Evolutionary conservation across 2,113 vertebrate species (phyloP), one percentile per base, ranked within the genome.

Genomic region (Psittacula cyanocephala): DNA sequence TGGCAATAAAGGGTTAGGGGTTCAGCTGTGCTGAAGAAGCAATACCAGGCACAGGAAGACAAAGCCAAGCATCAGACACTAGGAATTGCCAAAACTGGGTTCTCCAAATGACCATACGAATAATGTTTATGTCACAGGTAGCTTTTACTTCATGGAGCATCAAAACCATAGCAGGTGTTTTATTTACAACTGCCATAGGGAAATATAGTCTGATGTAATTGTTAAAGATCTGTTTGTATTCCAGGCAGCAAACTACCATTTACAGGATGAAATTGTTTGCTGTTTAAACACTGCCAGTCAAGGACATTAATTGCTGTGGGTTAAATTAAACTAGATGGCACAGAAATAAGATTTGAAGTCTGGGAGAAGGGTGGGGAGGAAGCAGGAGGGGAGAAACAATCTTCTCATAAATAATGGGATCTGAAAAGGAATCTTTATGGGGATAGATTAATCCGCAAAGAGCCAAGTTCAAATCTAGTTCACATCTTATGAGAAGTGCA

Each of bases 231-330:
- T 82, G 91, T 88, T 97, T 41, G 5, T 92, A 97, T 97, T 97
- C 93, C 60, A 94, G 81, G 65, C 88, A 94, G 86, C 93, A 85
- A 65, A 43, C 67, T 76, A 81, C 86, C 94, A 90, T 81, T 97
- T 95, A 96, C 78, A 90, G 81, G 92, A 92, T 93, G 81, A 97
- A 95, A 96, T 79, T 92, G 86, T 97, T 97, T 97, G 95, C 96
- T 89, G 88, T 96, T 97, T 96, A 96, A 97, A 96, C 91, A 89
- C 83, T 96, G 90, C 89, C 88, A 89, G 84, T 95, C 97, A 97
- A 96, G 97, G 81, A 97, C 95, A 96, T 96, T 97, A 98, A 98
- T 97, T 96, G 96, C 90, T 96, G 72, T 91, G 79, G 93, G 91
- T 97, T 95, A 97, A 96, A 98, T 97, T 96, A 98, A 96, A 88